Conservation (phyloP, 2,113 vertebrate species). For the Dendropsophus ebraccatus region DNA sequence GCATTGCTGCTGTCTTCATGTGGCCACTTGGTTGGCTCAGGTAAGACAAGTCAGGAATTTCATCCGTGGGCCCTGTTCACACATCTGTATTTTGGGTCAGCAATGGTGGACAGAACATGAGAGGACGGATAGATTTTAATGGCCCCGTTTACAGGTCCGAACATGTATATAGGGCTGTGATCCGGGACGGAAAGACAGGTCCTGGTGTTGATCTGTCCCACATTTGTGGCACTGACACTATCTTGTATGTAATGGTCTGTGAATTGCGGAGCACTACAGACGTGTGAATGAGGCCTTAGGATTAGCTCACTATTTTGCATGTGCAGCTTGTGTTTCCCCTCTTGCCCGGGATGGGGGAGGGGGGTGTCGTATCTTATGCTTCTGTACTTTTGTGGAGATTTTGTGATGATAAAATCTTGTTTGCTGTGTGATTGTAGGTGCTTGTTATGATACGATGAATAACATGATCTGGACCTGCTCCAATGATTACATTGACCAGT, state of each 20-base stretch:
- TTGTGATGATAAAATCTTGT: background rate
- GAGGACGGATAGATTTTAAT: background rate
- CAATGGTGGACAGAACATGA: too few relatives aligned
- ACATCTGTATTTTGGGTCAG: too few relatives aligned
- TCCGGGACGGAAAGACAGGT: too few relatives aligned
- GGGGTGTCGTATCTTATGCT: background rate
- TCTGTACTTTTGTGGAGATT: background rate
- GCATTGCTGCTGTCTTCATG: background rate
- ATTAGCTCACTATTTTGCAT: background rate
- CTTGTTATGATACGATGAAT: slow-evolving; percentile 94
- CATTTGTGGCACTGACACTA: too few relatives aligned
- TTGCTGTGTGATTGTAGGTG: slow-evolving; percentile 73
- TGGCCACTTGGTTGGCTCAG: background rate
- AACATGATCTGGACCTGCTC: slow-evolving; percentile 98
- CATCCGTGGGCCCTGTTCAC: too few relatives aligned
- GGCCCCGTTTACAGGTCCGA: too few relatives aligned
- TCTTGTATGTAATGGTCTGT: too few relatives aligned
- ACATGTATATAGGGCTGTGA: too few relatives aligned
- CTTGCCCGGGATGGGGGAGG: background rate
- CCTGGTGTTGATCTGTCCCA: too few relatives aligned
- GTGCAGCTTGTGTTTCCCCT: background rate
- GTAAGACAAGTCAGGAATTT: background rate
- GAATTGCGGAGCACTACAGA: too few relatives aligned
- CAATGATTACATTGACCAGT: slow-evolving; percentile 97
- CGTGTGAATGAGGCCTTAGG: too few relatives aligned